Conservation (phyloP, 2,888 invertebrate species). For the Spisula solida region DNA sequence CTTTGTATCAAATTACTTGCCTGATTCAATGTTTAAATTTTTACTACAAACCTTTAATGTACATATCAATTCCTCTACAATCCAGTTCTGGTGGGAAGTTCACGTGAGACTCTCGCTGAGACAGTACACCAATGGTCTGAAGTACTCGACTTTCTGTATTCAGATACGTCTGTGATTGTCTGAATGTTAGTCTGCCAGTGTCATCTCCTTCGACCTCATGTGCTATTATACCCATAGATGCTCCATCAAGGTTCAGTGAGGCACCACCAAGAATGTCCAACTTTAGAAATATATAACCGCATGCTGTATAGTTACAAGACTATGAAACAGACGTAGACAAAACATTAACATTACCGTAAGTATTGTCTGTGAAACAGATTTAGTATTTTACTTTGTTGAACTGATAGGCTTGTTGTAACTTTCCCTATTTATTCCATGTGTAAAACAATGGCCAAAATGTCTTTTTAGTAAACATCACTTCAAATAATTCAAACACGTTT, state of each 20-base stretch:
- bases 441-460: no score
- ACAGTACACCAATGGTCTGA: conserved; percentile 73
- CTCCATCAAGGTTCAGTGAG: conserved; percentile 74
- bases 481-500: no score
- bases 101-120: conserved; percentile 73
- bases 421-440: no score
- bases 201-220: conserved; percentile 75
- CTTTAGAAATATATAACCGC: conserved; percentile 58
- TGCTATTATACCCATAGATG: conserved; percentile 62
- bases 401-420: no score
- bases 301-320: neutral
- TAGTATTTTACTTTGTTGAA: no score
- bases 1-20: neutral
- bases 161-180: conserved; percentile 71
- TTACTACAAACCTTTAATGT: conserved; percentile 76
- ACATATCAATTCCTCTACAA: conserved; percentile 77
- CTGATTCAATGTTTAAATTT: neutral
- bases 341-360: no score
- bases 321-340: no score
- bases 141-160: conserved; percentile 68
- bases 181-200: conserved; percentile 71
- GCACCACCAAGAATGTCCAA: conserved; percentile 77
- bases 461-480: no score
- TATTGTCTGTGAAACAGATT: no score
- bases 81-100: conserved; percentile 75